Percentiles rank a stretch among this genome's conserved stretches.
Evolutionary conservation across 2,888 invertebrate genomes (phyloP).

Genomic region (Hydriomena furcata): DNA sequence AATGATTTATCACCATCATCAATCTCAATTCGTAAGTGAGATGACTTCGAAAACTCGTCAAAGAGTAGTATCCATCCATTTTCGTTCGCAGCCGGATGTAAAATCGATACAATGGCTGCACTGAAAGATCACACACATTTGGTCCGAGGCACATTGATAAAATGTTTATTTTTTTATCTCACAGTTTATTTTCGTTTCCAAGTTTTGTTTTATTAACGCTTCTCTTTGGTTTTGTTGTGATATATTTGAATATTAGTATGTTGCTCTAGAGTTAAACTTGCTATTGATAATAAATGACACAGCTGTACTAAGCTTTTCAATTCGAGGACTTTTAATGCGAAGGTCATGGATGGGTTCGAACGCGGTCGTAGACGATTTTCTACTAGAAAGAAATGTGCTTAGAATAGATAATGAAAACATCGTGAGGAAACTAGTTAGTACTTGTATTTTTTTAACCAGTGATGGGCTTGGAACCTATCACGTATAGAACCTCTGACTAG

Average conservation of each 20-base stretch:
- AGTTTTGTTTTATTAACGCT: slow-evolving; percentile 21
- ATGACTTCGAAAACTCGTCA: slow-evolving; percentile 37
- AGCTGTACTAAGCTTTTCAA: too few species aligned
- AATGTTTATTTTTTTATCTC: slow-evolving; percentile 50
- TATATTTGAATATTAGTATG: slow-evolving; percentile 12
- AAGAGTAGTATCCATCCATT: slow-evolving; percentile 55
- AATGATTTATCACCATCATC: slow-evolving; percentile 20
- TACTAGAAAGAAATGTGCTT: too few species aligned
- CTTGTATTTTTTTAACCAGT: too few species aligned
- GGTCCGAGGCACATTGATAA: slow-evolving; percentile 42
- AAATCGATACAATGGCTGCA: slow-evolving; percentile 76
- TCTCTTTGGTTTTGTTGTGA: slow-evolving; percentile 18
- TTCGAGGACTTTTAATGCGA: too few species aligned
- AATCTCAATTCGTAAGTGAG: slow-evolving; percentile 29
- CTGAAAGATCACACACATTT: slow-evolving; percentile 64
- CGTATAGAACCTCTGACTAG: too few species aligned
- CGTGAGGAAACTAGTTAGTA: too few species aligned
- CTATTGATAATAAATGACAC: too few species aligned
- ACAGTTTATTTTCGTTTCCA: slow-evolving; percentile 27
- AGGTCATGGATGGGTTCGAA: too few species aligned
- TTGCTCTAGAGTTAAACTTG: neutral
- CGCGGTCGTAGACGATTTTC: too few species aligned
- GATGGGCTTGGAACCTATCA: too few species aligned
- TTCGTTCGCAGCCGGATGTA: slow-evolving; percentile 67
- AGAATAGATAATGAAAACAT: too few species aligned